phyloP scores from a whole-genome alignment of 2,797 vertebrate species.

The Cynopterus sphinx region DNA sequence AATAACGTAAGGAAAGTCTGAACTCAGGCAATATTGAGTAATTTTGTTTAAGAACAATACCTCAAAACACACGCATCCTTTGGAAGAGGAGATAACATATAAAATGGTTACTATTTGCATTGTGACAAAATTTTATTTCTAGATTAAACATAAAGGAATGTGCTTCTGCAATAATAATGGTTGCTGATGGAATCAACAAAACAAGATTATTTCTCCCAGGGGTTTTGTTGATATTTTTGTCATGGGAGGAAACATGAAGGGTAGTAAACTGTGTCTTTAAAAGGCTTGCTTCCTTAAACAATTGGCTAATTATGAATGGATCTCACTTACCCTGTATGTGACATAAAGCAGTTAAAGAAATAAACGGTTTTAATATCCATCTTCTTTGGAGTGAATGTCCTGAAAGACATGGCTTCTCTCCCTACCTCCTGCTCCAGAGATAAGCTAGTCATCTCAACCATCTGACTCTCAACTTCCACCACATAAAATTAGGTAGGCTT shows the following conservation, averaged over 20 bases:
- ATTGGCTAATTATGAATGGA: background rate
- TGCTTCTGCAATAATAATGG: background rate
- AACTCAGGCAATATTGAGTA: background rate
- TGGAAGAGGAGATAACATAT: background rate
- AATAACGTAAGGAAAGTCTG: constrained; percentile 12
- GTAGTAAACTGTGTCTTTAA: background rate
- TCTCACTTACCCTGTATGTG: background rate
- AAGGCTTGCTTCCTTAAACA: background rate
- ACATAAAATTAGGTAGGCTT: background rate
- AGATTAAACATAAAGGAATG: background rate
- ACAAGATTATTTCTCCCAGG: background rate
- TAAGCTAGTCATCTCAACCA: background rate
- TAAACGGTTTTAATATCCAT: background rate
- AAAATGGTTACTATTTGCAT: background rate
- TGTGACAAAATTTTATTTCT: background rate
- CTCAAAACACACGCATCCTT: background rate
- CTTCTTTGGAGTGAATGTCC: background rate
- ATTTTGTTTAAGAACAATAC: background rate
- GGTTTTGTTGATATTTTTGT: background rate
- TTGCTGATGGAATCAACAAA: background rate
- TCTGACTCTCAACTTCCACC: too few species aligned
- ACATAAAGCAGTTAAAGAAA: background rate
- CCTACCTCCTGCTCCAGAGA: background rate
- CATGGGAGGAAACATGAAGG: background rate
- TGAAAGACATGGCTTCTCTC: background rate